Conservation (phyloP, 2,888 invertebrate species). For the Thereva unica region DNA sequence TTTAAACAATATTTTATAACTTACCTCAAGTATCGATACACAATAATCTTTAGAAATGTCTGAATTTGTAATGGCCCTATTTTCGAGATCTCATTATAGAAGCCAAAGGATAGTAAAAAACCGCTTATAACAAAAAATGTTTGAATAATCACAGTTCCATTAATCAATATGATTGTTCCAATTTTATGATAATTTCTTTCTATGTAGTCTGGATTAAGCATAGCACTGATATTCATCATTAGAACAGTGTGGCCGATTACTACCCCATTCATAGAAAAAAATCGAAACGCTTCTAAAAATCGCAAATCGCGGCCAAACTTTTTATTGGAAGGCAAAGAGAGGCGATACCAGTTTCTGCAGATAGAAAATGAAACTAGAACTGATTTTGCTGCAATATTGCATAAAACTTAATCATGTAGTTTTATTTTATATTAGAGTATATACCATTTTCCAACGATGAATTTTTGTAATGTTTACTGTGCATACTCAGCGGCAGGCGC, state of each 20-base stretch:
- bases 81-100: not conserved
- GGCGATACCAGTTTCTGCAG: constrained; percentile 36
- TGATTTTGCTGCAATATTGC: constrained; percentile 8
- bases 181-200: constrained; percentile 31
- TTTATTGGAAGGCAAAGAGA: constrained; percentile 13
- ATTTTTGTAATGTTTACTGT: not conserved
- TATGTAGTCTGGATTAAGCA: constrained; percentile 35
- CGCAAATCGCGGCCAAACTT: constrained; percentile 33
- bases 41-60: not conserved
- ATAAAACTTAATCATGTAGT: too few relatives aligned
- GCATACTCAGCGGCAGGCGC: not conserved
- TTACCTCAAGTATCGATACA: constrained; percentile 29
- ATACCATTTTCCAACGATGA: too few relatives aligned
- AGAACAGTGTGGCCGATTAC: constrained; percentile 38
- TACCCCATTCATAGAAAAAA: constrained; percentile 32
- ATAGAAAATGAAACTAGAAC: constrained; percentile 35
- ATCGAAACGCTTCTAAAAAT: constrained; percentile 35
- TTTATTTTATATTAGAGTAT: too few relatives aligned
- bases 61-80: too few relatives aligned
- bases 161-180: constrained; percentile 33
- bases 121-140: constrained; percentile 39
- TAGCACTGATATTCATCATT: constrained; percentile 20
- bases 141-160: constrained; percentile 38
- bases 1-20: constrained; percentile 10
- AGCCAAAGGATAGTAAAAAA: constrained; percentile 23